phyloP scores from a whole-genome alignment of 2,113 vertebrate species.

The Crocuta crocuta region DNA sequence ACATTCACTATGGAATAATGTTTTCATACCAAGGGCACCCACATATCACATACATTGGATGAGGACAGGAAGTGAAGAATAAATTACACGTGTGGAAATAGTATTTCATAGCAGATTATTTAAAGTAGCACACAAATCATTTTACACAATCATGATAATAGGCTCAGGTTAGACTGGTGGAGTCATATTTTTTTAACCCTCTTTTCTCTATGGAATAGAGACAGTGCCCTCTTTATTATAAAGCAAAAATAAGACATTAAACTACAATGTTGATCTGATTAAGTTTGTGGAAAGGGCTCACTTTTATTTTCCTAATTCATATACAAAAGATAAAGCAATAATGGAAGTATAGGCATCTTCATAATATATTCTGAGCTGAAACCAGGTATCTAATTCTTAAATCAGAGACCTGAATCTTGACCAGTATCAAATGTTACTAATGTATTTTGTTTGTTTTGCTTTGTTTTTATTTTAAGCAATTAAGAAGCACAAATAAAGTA shows the following conservation, averaged over 20 bases:
- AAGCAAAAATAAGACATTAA: not conserved
- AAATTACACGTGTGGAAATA: not conserved
- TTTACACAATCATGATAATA: not conserved
- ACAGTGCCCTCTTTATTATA: not conserved
- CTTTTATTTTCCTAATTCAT: constrained; percentile 9
- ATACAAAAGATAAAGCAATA: not conserved
- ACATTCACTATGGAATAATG: not conserved
- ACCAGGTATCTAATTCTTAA: not conserved
- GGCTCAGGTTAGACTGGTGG: not conserved
- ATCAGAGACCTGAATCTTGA: not conserved
- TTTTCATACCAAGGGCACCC: not conserved
- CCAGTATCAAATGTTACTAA: not conserved
- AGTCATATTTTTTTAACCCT: not conserved
- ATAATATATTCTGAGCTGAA: not conserved
- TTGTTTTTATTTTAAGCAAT: not conserved
- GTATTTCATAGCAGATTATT: not conserved
- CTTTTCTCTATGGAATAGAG: not conserved
- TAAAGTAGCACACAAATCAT: not conserved
- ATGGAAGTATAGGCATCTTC: not conserved
- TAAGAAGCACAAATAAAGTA: not conserved
- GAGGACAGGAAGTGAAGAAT: not conserved
- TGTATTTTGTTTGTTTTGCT: not conserved
- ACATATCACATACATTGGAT: not conserved
- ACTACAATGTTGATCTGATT: not conserved
- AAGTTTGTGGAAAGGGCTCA: not conserved